A percentile compares a stretch with the other conserved stretches of the same genome.
These are phyloP conservation scores for Acanthoscelides obtectus DNA, from an alignment of 2,888 invertebrate species.

Conservation along the genomic window DNA sequence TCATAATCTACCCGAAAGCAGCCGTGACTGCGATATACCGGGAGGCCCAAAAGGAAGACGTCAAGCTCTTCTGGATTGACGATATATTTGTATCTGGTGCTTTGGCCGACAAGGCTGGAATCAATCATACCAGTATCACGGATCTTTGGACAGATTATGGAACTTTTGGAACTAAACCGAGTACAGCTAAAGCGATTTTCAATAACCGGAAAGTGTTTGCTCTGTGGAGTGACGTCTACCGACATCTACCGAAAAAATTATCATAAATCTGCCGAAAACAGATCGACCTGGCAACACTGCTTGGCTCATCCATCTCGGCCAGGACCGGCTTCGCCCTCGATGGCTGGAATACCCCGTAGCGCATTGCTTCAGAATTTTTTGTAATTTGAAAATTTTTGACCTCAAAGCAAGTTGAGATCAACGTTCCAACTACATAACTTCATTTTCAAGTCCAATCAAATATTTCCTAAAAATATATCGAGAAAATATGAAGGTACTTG, in stretches of 20 bases:
- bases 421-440: no score
- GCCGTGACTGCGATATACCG: constrained; percentile 50
- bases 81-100: constrained; percentile 65
- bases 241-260: not conserved
- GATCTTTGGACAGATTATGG: not conserved
- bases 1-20: constrained; percentile 55
- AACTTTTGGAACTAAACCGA: not conserved
- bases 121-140: constrained; percentile 43
- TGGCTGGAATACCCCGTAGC: no score
- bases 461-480: no score
- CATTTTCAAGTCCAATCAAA: no score
- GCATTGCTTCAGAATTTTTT: no score
- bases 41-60: constrained; percentile 48
- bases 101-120: constrained; percentile 51
- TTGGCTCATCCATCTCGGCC: no score
- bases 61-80: constrained; percentile 67
- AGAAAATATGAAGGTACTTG: no score
- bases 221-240: not conserved
- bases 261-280: no score
- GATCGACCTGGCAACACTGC: no score
- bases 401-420: no score
- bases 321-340: no score
- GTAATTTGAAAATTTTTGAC: no score
- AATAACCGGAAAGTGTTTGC: not conserved
- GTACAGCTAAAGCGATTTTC: not conserved